Base-by-base conservation (phyloP, 2,888 invertebrate species). In the Escarpia spicata region DNA sequence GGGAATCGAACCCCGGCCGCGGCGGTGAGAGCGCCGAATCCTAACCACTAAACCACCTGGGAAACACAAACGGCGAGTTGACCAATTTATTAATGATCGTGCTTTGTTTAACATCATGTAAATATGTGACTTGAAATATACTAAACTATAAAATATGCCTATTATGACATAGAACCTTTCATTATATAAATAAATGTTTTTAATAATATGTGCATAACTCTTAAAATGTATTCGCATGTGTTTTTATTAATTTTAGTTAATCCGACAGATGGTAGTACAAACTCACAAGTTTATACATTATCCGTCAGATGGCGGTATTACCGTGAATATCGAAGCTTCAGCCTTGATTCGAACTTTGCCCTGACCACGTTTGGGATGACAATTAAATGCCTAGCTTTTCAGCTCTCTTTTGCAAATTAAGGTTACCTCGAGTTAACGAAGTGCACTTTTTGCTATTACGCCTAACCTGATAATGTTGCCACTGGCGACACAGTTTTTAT, bases 51-150 rank as follows among this genome's bases (percentile, higher is more conserved):
- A 1, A 60, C 19, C 12, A 52, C 52, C 52, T 52, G 52, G 52
- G 52, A 60, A 2, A 19, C 0, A 1, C 26, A 1, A 19, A 0
- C 0, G 26, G 1, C 0, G 2, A 2, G 3, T 45, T 52, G 52
- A 8, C 4, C 52, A 0, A 75, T 4, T 19, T 75, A 75, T 75
- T 75, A 75, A 6, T 4, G 26, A 75, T 75, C 15, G 26, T 26
- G 19, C 15, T 60, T 15, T 4, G 60, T 60, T 60, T 60, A 12
- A 60, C 3, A 8, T 75, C 6, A 26, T 75, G 6, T 75, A 26
- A n/a, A 75, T 60, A 60, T 26, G 26, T 2, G 19, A 26, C 2
- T 75, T 75, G 3, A 26, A 19, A 26, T 6, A 6, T 75, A 26
- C 12, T 0, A 10, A 12, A 52, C 12, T 12, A 75, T 75, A 26